phyloP scores from a whole-genome alignment of 92 coral and sea anemone species.

The Siderastrea siderea region DNA sequence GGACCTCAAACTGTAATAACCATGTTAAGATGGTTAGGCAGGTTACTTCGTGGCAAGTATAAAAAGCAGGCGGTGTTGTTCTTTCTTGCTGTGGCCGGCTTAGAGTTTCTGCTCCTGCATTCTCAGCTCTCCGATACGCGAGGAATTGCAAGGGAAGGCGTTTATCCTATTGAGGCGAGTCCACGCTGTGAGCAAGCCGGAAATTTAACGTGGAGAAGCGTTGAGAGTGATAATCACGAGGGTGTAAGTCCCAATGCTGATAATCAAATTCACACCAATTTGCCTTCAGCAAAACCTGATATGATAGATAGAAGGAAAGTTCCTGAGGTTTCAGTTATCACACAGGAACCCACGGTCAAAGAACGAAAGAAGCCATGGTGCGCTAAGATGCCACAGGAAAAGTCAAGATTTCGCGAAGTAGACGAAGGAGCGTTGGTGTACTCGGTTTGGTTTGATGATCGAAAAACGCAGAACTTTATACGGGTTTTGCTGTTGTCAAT shows the following conservation, averaged over 20 bases:
- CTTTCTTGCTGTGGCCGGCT: background rate
- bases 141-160: background rate
- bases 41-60: background rate
- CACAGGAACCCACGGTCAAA: background rate
- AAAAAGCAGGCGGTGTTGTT: background rate
- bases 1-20: too few species aligned
- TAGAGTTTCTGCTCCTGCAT: background rate
- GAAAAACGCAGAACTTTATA: slow-evolving; percentile 1
- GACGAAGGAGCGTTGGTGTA: slow-evolving; percentile 2
- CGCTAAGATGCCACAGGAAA: background rate
- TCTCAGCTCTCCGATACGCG: background rate
- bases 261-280: too few species aligned
- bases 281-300: too few species aligned
- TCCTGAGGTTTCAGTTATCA: too few species aligned
- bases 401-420: slow-evolving; percentile 20
- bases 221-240: too few species aligned
- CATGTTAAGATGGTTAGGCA: too few species aligned
- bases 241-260: too few species aligned
- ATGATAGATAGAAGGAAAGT: too few species aligned
- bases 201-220: background rate
- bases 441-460: background rate
- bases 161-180: too few species aligned
- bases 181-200: background rate
- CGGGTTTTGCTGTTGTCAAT: slow-evolving; percentile 24
- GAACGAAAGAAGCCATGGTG: background rate